Evolutionary conservation across 1,140 invertebrate genomes (phyloP).

Genomic region (Chironomus striatipennis): DNA sequence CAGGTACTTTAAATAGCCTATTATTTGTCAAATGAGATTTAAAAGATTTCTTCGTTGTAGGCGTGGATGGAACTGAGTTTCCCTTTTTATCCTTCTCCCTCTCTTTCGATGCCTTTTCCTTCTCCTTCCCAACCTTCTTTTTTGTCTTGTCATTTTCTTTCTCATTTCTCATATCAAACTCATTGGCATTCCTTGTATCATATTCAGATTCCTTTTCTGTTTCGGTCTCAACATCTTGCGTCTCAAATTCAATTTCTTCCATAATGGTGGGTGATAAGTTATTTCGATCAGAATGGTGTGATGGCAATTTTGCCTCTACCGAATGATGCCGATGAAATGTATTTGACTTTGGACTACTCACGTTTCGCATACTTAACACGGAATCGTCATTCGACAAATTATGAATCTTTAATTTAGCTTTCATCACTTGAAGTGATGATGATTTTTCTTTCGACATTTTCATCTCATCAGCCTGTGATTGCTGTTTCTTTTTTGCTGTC

Average conservation of each 20-base stretch:
- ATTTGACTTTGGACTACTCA: neutral
- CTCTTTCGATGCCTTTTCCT: neutral
- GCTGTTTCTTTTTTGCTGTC: neutral
- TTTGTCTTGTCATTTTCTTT: neutral
- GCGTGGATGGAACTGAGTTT: neutral
- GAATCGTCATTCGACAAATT: conserved; percentile 7
- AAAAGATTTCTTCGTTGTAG: neutral
- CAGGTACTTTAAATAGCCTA: conserved; percentile 19
- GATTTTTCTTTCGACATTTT: neutral
- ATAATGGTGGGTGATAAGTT: neutral
- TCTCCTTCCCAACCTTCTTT: neutral
- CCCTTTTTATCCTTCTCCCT: neutral
- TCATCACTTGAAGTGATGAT: conserved; percentile 6
- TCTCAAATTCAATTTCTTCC: conserved; percentile 22
- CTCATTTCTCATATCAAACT: neutral
- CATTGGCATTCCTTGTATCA: neutral
- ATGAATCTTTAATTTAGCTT: conserved; percentile 8
- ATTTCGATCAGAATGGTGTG: conserved; percentile 18
- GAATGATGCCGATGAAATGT: neutral
- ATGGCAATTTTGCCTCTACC: conserved; percentile 8
- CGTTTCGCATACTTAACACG: neutral
- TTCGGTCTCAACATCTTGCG: conserved; percentile 28
- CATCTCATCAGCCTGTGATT: neutral
- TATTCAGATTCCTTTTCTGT: conserved; percentile 29
- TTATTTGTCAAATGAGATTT: neutral